phyloP scores from a whole-genome alignment of 2,888 invertebrate species.

The Harpalus rufipes region DNA sequence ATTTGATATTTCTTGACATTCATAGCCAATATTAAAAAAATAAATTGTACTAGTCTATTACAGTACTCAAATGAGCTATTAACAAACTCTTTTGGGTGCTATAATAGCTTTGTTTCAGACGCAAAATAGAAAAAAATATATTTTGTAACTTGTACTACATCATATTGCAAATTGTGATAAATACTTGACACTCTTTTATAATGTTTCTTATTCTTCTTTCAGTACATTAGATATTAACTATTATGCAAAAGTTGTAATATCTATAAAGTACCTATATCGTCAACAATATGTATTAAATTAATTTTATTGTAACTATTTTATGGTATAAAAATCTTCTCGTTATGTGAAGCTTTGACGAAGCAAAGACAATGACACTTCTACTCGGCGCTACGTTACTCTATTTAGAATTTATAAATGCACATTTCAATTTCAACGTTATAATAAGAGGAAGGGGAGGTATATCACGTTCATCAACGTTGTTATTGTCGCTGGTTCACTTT shows the following conservation, averaged over 20 bases:
- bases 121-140: too few species aligned
- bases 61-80: too few species aligned
- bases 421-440: conserved; percentile 54
- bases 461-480: conserved; percentile 73
- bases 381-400: conserved; percentile 60
- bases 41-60: too few species aligned
- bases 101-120: too few species aligned
- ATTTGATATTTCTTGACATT: too few species aligned
- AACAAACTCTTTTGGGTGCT: too few species aligned
- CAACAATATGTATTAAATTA: neutral
- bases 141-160: too few species aligned
- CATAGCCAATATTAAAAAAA: too few species aligned
- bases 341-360: neutral
- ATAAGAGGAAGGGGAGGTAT: conserved; percentile 67
- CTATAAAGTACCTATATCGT: neutral
- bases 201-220: too few species aligned
- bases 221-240: neutral
- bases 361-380: conserved; percentile 63
- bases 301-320: neutral
- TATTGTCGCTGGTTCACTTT: conserved; percentile 65
- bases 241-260: neutral
- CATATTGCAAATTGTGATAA: too few species aligned
- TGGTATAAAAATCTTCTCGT: neutral
- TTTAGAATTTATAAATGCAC: conserved; percentile 66
- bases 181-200: too few species aligned